Percentiles rank a stretch among this genome's conserved stretches.
These are phyloP conservation scores for Episyrphus balteatus DNA, from an alignment of 1,140 invertebrate genomes.

Conservation along the genomic window DNA sequence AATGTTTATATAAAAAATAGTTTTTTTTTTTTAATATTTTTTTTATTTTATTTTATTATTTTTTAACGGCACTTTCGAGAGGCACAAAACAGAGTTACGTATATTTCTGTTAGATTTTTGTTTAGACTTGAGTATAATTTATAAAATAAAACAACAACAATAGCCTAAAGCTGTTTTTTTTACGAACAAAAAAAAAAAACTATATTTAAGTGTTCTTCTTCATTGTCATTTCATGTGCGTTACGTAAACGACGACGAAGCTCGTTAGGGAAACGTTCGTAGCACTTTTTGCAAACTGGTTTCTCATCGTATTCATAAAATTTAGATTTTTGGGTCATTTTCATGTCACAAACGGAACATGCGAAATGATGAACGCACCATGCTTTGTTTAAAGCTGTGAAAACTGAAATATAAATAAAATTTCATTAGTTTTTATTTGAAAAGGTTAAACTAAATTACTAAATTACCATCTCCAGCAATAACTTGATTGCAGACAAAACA, in stretches of 20 bases:
- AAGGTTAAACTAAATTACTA: neutral
- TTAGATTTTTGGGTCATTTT: slow-evolving; percentile 98
- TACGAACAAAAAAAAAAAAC: too few species aligned
- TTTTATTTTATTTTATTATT: too few species aligned
- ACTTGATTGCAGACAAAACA: slow-evolving; percentile 99
- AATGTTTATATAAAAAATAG: too few species aligned
- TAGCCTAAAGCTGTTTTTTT: too few species aligned
- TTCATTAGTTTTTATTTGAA: neutral
- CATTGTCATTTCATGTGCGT: slow-evolving; percentile 60
- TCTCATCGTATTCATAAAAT: slow-evolving; percentile 98
- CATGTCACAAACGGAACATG: slow-evolving; percentile 95
- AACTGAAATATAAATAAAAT: slow-evolving; percentile 49
- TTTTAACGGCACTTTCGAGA: too few species aligned
- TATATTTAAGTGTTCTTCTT: slow-evolving; percentile 24
- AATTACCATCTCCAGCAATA: slow-evolving; percentile 89
- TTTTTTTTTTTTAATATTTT: too few species aligned
- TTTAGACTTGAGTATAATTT: too few species aligned
- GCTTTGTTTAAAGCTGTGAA: slow-evolving; percentile 97
- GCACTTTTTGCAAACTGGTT: slow-evolving; percentile 96
- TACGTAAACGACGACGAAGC: slow-evolving; percentile 73
- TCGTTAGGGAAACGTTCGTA: slow-evolving; percentile 96
- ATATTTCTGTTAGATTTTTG: too few species aligned
- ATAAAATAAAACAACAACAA: too few species aligned
- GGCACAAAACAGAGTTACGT: too few species aligned
- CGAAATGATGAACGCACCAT: slow-evolving; percentile 99